Percentiles rank a stretch among this genome's conserved stretches.
Evolutionary conservation across 2,113 vertebrate species (phyloP).

Genomic region (Copsychus sechellarum): DNA sequence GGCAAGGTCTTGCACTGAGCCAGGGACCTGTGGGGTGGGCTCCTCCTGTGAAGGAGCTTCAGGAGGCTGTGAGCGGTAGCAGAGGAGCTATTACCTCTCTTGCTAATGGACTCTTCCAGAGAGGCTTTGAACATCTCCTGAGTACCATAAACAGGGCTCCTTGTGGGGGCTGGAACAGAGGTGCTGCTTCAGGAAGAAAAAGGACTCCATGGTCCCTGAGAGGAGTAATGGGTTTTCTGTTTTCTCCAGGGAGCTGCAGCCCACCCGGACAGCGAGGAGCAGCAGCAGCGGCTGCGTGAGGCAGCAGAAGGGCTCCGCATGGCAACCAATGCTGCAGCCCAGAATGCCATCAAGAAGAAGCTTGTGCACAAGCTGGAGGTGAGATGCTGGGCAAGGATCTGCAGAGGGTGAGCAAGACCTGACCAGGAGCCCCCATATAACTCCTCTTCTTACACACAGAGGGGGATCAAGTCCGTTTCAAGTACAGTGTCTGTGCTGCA

Average conservation of each 20-base stretch:
- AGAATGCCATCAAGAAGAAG: constrained; percentile 98
- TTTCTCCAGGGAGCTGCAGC: constrained; percentile 90
- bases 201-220: fast-evolving
- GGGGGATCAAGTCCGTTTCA: not conserved
- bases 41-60: not conserved
- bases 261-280: constrained; percentile 95
- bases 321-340: constrained; percentile 92
- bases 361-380: constrained; percentile 96
- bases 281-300: constrained; percentile 93
- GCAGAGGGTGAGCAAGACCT: not conserved
- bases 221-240: not conserved
- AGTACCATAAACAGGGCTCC: fast-evolving
- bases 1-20: not conserved
- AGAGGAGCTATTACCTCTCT: constrained; percentile 62
- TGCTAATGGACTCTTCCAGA: fast-evolving
- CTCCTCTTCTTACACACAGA: not conserved
- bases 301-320: constrained; percentile 94
- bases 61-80: constrained; percentile 75
- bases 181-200: not conserved
- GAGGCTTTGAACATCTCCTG: not conserved
- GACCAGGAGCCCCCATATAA: fast-evolving
- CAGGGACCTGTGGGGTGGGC: not conserved
- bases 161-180: not conserved
- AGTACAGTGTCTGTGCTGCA: fast-evolving
- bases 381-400: not conserved